These are phyloP conservation scores for Bimastos eiseni DNA, from an alignment of 2,888 invertebrate species.

Conservation along the genomic window DNA sequence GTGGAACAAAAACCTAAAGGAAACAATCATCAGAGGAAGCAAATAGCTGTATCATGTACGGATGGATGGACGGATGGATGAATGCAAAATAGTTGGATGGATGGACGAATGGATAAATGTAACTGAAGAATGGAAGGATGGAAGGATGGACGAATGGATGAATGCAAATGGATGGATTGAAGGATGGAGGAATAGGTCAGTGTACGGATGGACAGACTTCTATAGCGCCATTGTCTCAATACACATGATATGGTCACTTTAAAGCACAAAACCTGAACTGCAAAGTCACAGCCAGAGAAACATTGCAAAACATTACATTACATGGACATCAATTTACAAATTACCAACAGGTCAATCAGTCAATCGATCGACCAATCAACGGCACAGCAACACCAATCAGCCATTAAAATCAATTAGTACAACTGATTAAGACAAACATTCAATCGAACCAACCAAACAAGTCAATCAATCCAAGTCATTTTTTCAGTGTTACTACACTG, in stretches of 20 bases:
- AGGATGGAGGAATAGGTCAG: not conserved
- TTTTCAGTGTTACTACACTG: too few species aligned
- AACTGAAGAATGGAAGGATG: not conserved
- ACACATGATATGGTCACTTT: not conserved
- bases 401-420: too few species aligned
- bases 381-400: too few species aligned
- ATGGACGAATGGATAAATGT: too few species aligned
- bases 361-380: not conserved
- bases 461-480: not conserved
- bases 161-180: not conserved
- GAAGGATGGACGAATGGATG: not conserved
- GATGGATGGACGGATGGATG: too few species aligned
- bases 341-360: not conserved
- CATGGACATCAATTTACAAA: not conserved
- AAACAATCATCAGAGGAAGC: not conserved
- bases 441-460: not conserved
- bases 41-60: too few species aligned
- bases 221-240: not conserved
- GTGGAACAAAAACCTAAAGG: constrained; percentile 39
- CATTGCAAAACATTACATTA: not conserved
- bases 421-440: too few species aligned
- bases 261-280: not conserved
- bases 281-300: not conserved
- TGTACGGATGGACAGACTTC: not conserved
- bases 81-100: not conserved